These are phyloP conservation scores for Coecobrya sp. DNA, from an alignment of 2,888 invertebrate genomes.

Conservation along the genomic window DNA sequence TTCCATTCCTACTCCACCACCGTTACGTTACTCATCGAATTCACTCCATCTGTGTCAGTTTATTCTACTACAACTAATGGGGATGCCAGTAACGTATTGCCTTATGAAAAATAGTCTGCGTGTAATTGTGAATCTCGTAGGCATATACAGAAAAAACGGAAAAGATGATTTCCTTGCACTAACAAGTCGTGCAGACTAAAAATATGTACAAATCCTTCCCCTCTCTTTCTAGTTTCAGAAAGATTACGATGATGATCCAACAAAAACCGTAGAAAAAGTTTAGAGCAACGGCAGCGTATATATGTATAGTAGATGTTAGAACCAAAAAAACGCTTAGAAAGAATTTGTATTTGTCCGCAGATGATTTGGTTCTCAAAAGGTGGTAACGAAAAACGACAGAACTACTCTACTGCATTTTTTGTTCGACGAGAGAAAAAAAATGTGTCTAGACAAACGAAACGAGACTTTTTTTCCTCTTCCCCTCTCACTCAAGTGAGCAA, in stretches of 20 bases:
- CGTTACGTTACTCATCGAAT: too few species aligned
- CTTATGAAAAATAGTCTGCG: too few species aligned
- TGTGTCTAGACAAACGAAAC: conserved; percentile 41
- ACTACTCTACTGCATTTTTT: background rate
- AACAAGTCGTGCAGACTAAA: background rate
- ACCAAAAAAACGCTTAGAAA: background rate
- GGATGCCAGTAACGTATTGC: too few species aligned
- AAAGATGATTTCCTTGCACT: background rate
- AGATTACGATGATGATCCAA: conserved; percentile 4
- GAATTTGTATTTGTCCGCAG: conserved; percentile 37
- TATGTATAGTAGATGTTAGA: too few species aligned
- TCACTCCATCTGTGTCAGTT: too few species aligned
- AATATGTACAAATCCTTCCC: background rate
- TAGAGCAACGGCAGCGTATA: background rate
- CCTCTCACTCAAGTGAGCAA: background rate
- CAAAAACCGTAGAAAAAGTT: background rate
- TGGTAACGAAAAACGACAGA: conserved; percentile 18
- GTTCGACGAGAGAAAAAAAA: conserved; percentile 24
- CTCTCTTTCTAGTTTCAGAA: background rate
- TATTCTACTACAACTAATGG: too few species aligned
- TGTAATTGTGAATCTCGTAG: too few species aligned
- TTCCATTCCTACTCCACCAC: background rate
- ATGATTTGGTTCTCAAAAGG: conserved; percentile 62
- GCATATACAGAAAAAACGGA: background rate
- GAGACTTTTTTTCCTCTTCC: background rate